Conservation (phyloP, 1,140 invertebrate species). For the Solenopsis fugax region DNA sequence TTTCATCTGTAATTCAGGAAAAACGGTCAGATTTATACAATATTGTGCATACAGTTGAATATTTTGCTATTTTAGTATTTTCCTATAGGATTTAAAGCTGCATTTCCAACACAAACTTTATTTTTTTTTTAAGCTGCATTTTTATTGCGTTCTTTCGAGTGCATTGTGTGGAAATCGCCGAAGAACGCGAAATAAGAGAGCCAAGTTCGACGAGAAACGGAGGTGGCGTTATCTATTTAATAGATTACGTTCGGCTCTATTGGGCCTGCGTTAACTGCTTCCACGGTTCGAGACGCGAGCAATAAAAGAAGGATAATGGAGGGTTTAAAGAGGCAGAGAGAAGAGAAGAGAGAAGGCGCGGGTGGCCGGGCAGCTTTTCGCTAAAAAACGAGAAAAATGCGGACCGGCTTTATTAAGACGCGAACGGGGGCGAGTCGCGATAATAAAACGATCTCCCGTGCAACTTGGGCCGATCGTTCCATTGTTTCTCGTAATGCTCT, state of each 20-base stretch:
- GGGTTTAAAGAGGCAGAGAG: conserved; percentile 54
- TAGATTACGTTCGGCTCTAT: conserved; percentile 77
- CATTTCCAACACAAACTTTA: neutral
- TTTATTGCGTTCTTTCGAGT: conserved; percentile 44
- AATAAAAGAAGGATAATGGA: conserved; percentile 77
- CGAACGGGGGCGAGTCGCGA: conserved; percentile 48
- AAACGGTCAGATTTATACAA: neutral
- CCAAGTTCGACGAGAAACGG: conserved; percentile 6
- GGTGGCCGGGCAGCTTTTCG: conserved; percentile 67
- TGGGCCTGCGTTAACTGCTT: conserved; percentile 77
- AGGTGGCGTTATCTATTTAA: conserved; percentile 77
- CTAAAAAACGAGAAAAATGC: conserved; percentile 64
- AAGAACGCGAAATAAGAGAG: conserved; percentile 10
- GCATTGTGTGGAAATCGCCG: conserved; percentile 32
- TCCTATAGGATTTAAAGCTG: neutral
- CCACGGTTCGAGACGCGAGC: conserved; percentile 47
- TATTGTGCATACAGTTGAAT: neutral
- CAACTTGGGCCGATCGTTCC: conserved; percentile 66
- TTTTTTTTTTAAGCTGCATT: conserved; percentile 22
- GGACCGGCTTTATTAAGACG: conserved; percentile 74
- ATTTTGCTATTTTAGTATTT: neutral
- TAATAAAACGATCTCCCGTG: conserved; percentile 71
- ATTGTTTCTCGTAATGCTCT: conserved; percentile 73
- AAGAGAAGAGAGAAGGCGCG: neutral
- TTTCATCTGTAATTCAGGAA: neutral